These are phyloP conservation scores for Drosophila persimilis DNA, from an alignment of 1,140 invertebrate species.

Conservation along the genomic window DNA sequence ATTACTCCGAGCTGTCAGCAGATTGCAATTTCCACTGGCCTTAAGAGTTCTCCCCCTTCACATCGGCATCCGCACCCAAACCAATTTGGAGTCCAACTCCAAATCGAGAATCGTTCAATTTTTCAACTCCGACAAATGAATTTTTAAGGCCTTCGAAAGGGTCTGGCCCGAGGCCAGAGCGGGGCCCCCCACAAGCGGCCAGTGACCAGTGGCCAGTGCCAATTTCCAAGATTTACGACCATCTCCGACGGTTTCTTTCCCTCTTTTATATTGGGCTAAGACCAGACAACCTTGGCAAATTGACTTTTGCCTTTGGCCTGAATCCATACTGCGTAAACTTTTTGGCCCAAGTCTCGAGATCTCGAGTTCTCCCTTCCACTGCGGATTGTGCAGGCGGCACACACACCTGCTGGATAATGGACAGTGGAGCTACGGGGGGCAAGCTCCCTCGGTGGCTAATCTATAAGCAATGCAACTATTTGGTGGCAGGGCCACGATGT, in stretches of 20 bases:
- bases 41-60: not conserved
- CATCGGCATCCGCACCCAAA: not conserved
- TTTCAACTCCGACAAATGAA: slow-evolving; percentile 66
- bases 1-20: slow-evolving; percentile 54
- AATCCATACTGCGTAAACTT: slow-evolving; percentile 20
- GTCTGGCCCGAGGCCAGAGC: not conserved
- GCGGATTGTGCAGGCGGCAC: no score
- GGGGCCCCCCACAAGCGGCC: not conserved
- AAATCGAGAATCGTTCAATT: slow-evolving; percentile 52
- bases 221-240: slow-evolving; percentile 45
- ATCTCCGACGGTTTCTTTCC: not conserved
- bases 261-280: slow-evolving; percentile 13
- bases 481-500: slow-evolving; percentile 25
- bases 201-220: slow-evolving; percentile 26
- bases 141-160: slow-evolving; percentile 49
- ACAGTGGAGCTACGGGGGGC: no score
- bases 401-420: no score
- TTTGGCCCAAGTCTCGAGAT: no score
- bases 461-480: slow-evolving; percentile 40
- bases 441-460: slow-evolving; percentile 10
- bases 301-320: slow-evolving; percentile 62
- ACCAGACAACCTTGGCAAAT: slow-evolving; percentile 66
- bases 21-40: slow-evolving; percentile 21
- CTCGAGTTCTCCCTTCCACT: no score
- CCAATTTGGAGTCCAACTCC: slow-evolving; percentile 9